Evolutionary conservation across 1,140 invertebrate species (phyloP).

Genomic region (Proctacanthus coquilletti): DNA sequence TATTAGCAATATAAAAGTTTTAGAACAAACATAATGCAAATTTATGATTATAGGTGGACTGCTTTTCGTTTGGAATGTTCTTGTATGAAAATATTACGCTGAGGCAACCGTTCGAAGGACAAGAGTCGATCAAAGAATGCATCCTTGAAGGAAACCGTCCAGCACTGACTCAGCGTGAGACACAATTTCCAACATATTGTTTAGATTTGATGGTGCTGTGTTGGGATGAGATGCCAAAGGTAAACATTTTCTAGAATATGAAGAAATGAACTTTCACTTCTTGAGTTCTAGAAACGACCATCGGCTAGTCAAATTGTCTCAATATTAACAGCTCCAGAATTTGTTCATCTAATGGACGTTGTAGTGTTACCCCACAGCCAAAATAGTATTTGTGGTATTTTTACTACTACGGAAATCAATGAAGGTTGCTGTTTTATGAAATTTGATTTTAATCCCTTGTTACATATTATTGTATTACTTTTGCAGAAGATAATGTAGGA

Average conservation of each 20-base stretch:
- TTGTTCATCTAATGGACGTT: slow-evolving; percentile 73
- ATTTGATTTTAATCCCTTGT: too few relatives aligned
- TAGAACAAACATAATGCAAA: too few relatives aligned
- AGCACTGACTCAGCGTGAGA: slow-evolving; percentile 64
- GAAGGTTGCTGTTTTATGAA: too few relatives aligned
- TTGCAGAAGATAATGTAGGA: slow-evolving; percentile 21
- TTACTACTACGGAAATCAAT: slow-evolving; percentile 7
- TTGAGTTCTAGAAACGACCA: slow-evolving; percentile 43
- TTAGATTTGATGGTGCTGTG: slow-evolving; percentile 91
- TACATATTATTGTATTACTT: background rate
- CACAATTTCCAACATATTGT: slow-evolving; percentile 75
- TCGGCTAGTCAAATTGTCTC: slow-evolving; percentile 86
- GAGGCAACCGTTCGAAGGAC: slow-evolving; percentile 85
- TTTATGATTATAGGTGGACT: slow-evolving; percentile 61
- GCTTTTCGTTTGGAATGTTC: slow-evolving; percentile 99
- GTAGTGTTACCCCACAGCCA: slow-evolving; percentile 43
- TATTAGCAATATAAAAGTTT: slow-evolving; percentile 5
- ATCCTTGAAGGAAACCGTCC: slow-evolving; percentile 89
- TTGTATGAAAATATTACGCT: slow-evolving; percentile 90
- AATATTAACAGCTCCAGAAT: slow-evolving; percentile 80
- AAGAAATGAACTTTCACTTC: background rate
- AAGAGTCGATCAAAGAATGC: slow-evolving; percentile 91
- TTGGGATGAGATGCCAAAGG: slow-evolving; percentile 78
- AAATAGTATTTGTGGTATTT: slow-evolving; percentile 35
- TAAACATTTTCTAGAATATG: background rate